A percentile compares a stretch with the other conserved stretches of the same genome.
Conservation (phyloP, 30 jellyfish, hydroid and myxozoan species). For the Clytia hemisphaerica region DNA sequence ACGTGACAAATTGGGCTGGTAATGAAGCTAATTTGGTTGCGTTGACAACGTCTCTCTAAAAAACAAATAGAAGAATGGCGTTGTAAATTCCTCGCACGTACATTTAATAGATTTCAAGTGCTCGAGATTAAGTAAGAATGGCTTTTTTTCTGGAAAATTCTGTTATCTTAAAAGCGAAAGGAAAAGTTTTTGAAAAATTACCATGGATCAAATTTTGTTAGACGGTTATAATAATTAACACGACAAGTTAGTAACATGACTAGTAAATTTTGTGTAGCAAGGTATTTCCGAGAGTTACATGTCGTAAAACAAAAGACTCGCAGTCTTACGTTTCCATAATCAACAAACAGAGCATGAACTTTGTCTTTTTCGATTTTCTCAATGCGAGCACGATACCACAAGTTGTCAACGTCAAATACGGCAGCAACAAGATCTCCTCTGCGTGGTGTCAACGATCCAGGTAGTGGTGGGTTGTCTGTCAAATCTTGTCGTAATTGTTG, state of each 20-base stretch:
- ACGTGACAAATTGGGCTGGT: constrained; percentile 78
- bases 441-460: constrained; percentile 80
- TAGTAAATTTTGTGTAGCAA: no score
- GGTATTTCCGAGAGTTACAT: no score
- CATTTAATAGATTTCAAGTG: neutral
- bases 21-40: constrained; percentile 67
- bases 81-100: neutral
- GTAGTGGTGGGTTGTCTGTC: constrained; percentile 86
- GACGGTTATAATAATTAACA: no score
- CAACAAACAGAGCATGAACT: constrained; percentile 72
- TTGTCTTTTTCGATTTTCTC: constrained; percentile 62
- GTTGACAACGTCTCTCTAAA: constrained; percentile 69
- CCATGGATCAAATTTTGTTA: no score
- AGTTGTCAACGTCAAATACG: constrained; percentile 52
- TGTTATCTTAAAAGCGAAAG: no score
- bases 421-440: constrained; percentile 92
- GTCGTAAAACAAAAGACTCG: neutral
- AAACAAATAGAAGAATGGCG: neutral
- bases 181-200: no score
- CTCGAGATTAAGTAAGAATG: neutral
- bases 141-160: no score
- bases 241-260: no score
- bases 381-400: constrained; percentile 83
- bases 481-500: constrained; percentile 61
- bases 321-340: constrained; percentile 80